Percentiles rank a stretch among this genome's conserved stretches.
Evolutionary conservation across 2,113 vertebrate genomes (phyloP).

Genomic region (Etia nguti): DNA sequence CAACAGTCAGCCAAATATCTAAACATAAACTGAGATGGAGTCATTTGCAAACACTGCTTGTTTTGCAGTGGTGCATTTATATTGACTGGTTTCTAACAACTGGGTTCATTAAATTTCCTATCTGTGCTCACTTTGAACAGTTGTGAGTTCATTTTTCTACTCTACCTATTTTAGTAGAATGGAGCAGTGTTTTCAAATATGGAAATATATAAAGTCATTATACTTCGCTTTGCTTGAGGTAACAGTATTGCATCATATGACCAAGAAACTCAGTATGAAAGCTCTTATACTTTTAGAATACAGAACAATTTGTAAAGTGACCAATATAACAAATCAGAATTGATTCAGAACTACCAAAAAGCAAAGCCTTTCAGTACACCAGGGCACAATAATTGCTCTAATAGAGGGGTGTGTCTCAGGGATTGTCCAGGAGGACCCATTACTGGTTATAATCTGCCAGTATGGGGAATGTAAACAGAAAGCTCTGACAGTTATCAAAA

Average conservation of each 20-base stretch:
- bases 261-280: neutral
- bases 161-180: neutral
- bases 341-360: neutral
- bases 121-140: neutral
- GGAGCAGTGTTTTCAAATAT: neutral
- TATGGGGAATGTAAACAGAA: slow-evolving; percentile 2
- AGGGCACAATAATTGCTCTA: neutral
- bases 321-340: neutral
- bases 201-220: neutral
- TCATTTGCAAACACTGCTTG: neutral
- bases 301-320: neutral
- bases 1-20: slow-evolving; percentile 29
- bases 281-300: neutral
- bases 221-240: neutral
- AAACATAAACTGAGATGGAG: neutral
- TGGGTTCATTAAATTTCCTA: neutral
- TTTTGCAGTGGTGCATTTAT: neutral
- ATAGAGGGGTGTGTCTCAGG: neutral
- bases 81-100: neutral
- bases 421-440: neutral
- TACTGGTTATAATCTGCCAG: neutral
- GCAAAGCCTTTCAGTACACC: neutral
- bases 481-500: slow-evolving; percentile 14
- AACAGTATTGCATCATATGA: neutral
- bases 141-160: neutral